Conservation (phyloP, 2,797 vertebrate genomes). For the Denticeps clupeoides region DNA sequence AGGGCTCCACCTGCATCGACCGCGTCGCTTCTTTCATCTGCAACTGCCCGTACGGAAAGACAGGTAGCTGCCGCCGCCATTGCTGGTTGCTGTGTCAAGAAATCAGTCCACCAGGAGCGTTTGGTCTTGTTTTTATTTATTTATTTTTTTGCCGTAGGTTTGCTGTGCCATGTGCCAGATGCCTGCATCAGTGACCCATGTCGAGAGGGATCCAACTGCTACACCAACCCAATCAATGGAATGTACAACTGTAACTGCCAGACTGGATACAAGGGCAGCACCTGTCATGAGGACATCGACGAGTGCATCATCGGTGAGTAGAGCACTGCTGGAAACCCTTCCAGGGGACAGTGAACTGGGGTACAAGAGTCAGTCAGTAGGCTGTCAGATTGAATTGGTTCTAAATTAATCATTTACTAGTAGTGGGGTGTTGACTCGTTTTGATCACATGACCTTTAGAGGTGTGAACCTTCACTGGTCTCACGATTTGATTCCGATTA, state of each 20-base stretch:
- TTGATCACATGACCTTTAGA: too few species aligned
- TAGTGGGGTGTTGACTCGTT: too few species aligned
- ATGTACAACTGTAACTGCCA: conserved; percentile 71
- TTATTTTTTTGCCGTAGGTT: conserved; percentile 41
- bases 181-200: conserved; percentile 71
- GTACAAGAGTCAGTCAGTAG: too few species aligned
- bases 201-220: conserved; percentile 60
- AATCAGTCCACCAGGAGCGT: too few species aligned
- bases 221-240: conserved; percentile 70
- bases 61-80: conserved; percentile 43
- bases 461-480: too few species aligned
- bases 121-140: not conserved
- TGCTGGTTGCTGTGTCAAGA: too few species aligned
- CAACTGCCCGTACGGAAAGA: conserved; percentile 60
- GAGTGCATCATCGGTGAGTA: conserved; percentile 67
- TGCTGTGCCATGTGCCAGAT: conserved; percentile 65
- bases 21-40: conserved; percentile 68
- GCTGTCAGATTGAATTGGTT: too few species aligned
- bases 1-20: conserved; percentile 63
- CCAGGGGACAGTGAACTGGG: too few species aligned
- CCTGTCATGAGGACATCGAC: conserved; percentile 61
- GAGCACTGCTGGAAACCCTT: not conserved
- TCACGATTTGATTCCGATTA: too few species aligned
- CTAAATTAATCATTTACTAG: too few species aligned
- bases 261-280: conserved; percentile 57